These are phyloP conservation scores for Nephrotoma flavescens DNA, from an alignment of 2,888 invertebrate genomes.

Conservation along the genomic window DNA sequence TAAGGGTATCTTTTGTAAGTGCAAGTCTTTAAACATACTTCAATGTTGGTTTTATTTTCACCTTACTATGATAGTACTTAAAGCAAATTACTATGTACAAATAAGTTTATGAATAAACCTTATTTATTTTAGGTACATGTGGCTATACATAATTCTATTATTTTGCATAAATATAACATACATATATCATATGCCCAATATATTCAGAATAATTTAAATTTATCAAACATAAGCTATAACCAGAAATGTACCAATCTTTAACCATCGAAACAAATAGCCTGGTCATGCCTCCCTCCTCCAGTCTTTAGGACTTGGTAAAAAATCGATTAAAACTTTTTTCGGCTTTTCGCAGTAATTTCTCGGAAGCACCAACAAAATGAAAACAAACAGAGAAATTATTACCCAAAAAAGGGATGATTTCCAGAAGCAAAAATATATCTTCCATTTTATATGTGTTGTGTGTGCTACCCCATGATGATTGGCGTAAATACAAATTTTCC, in stretches of 20 bases:
- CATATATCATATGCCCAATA: neutral
- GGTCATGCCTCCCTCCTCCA: neutral
- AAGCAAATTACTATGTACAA: too few relatives aligned
- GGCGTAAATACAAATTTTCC: neutral
- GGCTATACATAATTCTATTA: neutral
- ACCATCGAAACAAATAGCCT: neutral
- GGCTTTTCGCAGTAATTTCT: neutral
- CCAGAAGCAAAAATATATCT: neutral
- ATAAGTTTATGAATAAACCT: neutral
- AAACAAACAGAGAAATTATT: neutral
- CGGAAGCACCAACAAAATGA: neutral
- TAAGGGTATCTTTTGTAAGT: too few relatives aligned
- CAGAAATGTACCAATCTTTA: neutral
- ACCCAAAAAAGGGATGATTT: neutral
- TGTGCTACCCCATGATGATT: neutral
- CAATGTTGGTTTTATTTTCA: too few relatives aligned
- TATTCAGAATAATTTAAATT: neutral
- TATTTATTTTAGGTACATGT: neutral
- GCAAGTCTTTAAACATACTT: too few relatives aligned
- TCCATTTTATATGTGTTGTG: neutral
- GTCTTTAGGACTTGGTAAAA: neutral
- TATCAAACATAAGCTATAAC: neutral
- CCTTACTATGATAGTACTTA: too few relatives aligned
- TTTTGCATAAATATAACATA: neutral
- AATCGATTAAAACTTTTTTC: neutral